Conservation (phyloP, 1,140 invertebrate species). For the Drosophila guanche region DNA sequence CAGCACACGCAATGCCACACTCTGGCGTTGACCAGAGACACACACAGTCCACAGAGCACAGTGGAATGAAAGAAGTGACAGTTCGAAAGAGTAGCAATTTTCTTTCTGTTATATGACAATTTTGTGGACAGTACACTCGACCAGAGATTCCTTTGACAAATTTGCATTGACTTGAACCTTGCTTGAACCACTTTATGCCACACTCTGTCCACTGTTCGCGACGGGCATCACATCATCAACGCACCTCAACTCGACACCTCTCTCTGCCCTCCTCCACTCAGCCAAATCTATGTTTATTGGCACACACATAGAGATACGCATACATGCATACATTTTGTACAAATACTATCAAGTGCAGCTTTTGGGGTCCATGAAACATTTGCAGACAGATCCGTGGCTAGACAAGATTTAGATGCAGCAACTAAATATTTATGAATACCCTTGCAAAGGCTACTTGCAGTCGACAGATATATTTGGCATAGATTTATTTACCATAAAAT, state of each 20-base stretch:
- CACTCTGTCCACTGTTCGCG: conserved; percentile 11
- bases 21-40: conserved; percentile 24
- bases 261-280: conserved; percentile 10
- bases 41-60: conserved; percentile 32
- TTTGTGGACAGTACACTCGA: no score
- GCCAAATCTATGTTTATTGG: conserved; percentile 56
- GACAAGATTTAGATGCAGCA: conserved; percentile 52
- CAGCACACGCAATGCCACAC: conserved; percentile 55
- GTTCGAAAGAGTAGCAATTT: no score
- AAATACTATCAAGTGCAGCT: conserved; percentile 33
- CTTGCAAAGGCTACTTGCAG: no score
- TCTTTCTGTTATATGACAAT: no score
- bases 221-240: conserved; percentile 31
- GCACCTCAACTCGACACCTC: conserved; percentile 38
- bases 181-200: no score
- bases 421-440: conserved; percentile 34
- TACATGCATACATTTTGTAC: conserved; percentile 11
- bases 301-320: conserved; percentile 27
- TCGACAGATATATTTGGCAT: no score
- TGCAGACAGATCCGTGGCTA: conserved; percentile 39
- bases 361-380: conserved; percentile 35
- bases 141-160: no score
- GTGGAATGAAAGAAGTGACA: background rate
- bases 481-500: no score
- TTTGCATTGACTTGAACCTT: no score